Percentiles rank a stretch among this genome's conserved stretches.
These are phyloP conservation scores for Sesamia inferens DNA, from an alignment of 2,888 invertebrate species.

Conservation along the genomic window DNA sequence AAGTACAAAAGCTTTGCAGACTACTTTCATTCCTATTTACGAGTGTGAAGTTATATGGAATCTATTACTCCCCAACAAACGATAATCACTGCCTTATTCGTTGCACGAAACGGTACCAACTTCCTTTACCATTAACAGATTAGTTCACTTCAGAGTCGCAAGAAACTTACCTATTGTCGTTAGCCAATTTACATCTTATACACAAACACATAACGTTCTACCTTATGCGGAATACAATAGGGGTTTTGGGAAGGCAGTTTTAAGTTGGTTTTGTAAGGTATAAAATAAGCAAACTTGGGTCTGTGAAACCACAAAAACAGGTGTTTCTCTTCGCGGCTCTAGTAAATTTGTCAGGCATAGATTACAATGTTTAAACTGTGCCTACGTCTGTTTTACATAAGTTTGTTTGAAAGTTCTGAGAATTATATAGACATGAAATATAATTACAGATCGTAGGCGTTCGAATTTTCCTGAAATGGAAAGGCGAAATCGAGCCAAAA, in stretches of 20 bases:
- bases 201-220: slow-evolving; percentile 29
- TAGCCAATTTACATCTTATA: slow-evolving; percentile 52
- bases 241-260: not conserved
- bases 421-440: slow-evolving; percentile 15
- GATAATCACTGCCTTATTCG: slow-evolving; percentile 72
- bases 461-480: not conserved
- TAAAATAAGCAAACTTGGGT: slow-evolving; percentile 62
- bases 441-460: not conserved
- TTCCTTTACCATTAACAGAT: slow-evolving; percentile 82
- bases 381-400: slow-evolving; percentile 45
- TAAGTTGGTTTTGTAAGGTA: slow-evolving; percentile 36
- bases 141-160: slow-evolving; percentile 76
- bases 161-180: slow-evolving; percentile 74
- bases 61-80: slow-evolving; percentile 55
- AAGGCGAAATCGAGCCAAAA: not conserved
- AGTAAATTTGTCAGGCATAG: slow-evolving; percentile 60
- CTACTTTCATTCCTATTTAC: slow-evolving; percentile 45
- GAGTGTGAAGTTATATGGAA: slow-evolving; percentile 55
- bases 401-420: slow-evolving; percentile 37
- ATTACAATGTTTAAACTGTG: slow-evolving; percentile 56
- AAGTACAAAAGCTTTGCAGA: slow-evolving; percentile 30
- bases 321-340: slow-evolving; percentile 61
- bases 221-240: slow-evolving; percentile 39
- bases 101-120: slow-evolving; percentile 67
- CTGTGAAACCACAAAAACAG: slow-evolving; percentile 71